These are phyloP conservation scores for Falco rusticolus DNA, from an alignment of 2,797 vertebrate species.

Conservation along the genomic window DNA sequence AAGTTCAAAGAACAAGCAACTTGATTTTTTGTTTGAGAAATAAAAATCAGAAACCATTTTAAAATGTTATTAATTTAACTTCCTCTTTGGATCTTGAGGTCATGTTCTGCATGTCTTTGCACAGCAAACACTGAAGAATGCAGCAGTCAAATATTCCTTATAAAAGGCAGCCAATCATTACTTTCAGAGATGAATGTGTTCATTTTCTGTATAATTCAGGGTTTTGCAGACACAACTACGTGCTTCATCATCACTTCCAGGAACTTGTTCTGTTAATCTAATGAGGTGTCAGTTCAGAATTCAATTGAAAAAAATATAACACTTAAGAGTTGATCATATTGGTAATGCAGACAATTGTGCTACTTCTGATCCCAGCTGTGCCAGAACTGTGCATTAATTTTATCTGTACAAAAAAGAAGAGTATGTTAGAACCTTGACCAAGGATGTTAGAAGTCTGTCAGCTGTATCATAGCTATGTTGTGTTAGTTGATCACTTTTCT, in stretches of 20 bases:
- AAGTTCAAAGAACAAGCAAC: constrained; percentile 67
- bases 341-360: background rate
- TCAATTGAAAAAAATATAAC: background rate
- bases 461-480: background rate
- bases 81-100: constrained; percentile 43
- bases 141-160: background rate
- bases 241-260: background rate
- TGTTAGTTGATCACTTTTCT: background rate
- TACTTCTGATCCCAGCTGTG: background rate
- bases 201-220: background rate
- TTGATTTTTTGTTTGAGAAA: constrained; percentile 62
- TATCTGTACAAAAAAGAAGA: background rate
- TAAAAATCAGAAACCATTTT: constrained; percentile 42
- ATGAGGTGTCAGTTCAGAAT: background rate
- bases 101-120: constrained; percentile 11
- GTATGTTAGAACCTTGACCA: background rate
- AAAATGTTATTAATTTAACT: constrained; percentile 63
- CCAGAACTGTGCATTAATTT: background rate
- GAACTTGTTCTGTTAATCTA: background rate
- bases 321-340: background rate
- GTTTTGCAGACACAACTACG: background rate
- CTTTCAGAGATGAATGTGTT: background rate
- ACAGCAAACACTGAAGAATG: constrained; percentile 15
- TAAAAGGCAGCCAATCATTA: background rate
- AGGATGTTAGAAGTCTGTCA: background rate